phyloP scores from a whole-genome alignment of 2,888 invertebrate species.

The Hypena proboscidalis region DNA sequence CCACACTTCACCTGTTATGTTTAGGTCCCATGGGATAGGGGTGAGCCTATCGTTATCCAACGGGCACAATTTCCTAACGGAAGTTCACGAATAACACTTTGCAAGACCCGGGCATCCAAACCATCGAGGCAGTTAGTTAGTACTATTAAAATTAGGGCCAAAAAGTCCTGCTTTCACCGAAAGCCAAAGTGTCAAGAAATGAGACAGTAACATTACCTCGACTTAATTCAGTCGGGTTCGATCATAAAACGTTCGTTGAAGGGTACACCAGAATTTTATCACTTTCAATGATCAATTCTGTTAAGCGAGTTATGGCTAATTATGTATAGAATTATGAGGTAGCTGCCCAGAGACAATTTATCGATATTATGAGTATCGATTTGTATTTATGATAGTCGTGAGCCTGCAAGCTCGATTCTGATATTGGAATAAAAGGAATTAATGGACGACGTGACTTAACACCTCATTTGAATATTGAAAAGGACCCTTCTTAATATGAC shows the following conservation, averaged over 20 bases:
- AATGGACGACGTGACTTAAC: slow-evolving; percentile 2
- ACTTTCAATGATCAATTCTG: slow-evolving; percentile 20
- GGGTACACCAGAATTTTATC: slow-evolving; percentile 14
- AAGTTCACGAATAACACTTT: too few relatives aligned
- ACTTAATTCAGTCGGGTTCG: neutral
- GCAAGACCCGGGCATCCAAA: too few relatives aligned
- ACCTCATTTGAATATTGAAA: slow-evolving; percentile 8
- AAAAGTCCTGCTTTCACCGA: too few relatives aligned
- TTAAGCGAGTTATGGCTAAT: slow-evolving; percentile 27
- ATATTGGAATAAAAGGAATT: slow-evolving; percentile 1
- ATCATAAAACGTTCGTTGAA: slow-evolving; percentile 4
- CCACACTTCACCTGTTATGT: too few relatives aligned
- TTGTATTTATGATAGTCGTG: slow-evolving; percentile 15
- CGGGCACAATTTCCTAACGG: too few relatives aligned
- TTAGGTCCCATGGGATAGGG: too few relatives aligned
- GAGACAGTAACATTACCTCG: too few relatives aligned
- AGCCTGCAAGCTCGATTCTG: slow-evolving; percentile 1
- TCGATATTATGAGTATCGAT: slow-evolving; percentile 24
- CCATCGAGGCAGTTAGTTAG: too few relatives aligned
- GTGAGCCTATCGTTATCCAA: too few relatives aligned
- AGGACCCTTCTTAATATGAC: slow-evolving; percentile 1
- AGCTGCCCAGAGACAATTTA: slow-evolving; percentile 17
- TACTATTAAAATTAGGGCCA: too few relatives aligned
- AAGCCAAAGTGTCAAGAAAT: too few relatives aligned
- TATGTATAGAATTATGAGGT: slow-evolving; percentile 25